Evolutionary conservation across 1,140 invertebrate genomes (phyloP), one percentile per base, ranked within the genome.

Genomic region (Tetragonula clypearis): DNA sequence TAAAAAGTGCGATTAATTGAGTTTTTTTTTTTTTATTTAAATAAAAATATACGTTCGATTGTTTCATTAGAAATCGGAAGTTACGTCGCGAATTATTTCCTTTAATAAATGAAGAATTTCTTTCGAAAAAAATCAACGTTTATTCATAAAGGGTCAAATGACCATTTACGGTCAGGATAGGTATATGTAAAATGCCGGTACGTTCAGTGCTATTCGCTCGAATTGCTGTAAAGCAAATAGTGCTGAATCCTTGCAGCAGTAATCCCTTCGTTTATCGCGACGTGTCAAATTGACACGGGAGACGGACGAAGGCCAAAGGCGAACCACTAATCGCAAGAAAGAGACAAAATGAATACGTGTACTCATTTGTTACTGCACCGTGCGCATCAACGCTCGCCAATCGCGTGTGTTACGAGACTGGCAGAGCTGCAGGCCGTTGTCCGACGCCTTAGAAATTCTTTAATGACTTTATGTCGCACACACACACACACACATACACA

Each of bases 381-480:
- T 88, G 41, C 41, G 30, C 30, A 41, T 41, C 5, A 4, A 69
- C 60, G 53, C 49, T 86, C 72, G 72, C 26, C 26, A 58, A 55
- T 78, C n/a, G 58, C 68, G 79, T 58, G 83, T 84, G 89, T 49
- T 49, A 80, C 83, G 87, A 89, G 79, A 49, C 85, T 79, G 79
- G 72, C 80, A 62, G 58, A 84, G 81, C 35, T 35, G 72, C 86
- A 86, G 90, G 92, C 86, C 90, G 86, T 90, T 91, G 92, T 91
- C 92, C 90, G 92, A 93, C 81, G 90, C 91, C 92, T 92, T 92
- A 92, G 90, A 92, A 92, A 91, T 92, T 92, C 92, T 90, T 92
- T 93, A 92, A 93, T 91, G 90, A 90, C 92, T 92, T 92, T 90
- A 90, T 86, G 91, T 90, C 85, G 86, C 81, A 75, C 71, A 69